Evolutionary conservation across 2,797 vertebrate genomes (phyloP).

Genomic region (Pseudopleuronectes americanus): DNA sequence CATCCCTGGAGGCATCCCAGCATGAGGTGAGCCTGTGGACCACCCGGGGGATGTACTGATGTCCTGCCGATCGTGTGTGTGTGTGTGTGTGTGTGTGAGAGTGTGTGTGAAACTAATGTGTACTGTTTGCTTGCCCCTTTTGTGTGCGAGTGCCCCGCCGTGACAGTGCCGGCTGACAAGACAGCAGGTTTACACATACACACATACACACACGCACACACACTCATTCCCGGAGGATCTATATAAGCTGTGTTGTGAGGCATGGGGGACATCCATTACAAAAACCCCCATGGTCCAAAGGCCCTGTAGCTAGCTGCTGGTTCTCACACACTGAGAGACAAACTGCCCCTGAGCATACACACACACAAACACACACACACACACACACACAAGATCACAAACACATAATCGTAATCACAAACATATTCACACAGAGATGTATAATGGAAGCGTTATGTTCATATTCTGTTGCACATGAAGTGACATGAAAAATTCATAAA

Average conservation of each 20-base stretch:
- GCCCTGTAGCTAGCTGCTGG: conserved; percentile 64
- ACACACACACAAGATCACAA: conserved; percentile 37
- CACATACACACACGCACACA: conserved; percentile 6
- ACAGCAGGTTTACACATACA: conserved; percentile 59
- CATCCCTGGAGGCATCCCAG: conserved; percentile 41
- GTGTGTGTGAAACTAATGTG: conserved; percentile 33
- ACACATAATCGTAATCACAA: conserved; percentile 53
- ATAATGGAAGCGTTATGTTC: conserved; percentile 57
- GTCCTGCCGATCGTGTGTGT: conserved; percentile 43
- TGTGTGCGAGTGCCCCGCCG: conserved; percentile 53
- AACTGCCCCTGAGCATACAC: conserved; percentile 51
- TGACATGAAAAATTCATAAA: conserved; percentile 67
- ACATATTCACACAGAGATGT: conserved; percentile 46
- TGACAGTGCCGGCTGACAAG: conserved; percentile 61
- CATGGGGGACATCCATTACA: conserved; percentile 73
- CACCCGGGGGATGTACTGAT: conserved; percentile 34
- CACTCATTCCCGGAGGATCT: conserved; percentile 56
- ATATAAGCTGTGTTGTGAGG: conserved; percentile 68
- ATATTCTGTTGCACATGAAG: conserved; percentile 39
- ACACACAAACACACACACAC: conserved; percentile 23
- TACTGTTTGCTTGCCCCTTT: conserved; percentile 48
- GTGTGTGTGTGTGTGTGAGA: conserved; percentile 2
- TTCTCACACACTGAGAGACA: conserved; percentile 72
- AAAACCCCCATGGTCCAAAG: conserved; percentile 64
- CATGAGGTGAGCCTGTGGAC: conserved; percentile 26